phyloP scores from a whole-genome alignment of 2,797 vertebrate genomes.

The Tachyglossus aculeatus region DNA sequence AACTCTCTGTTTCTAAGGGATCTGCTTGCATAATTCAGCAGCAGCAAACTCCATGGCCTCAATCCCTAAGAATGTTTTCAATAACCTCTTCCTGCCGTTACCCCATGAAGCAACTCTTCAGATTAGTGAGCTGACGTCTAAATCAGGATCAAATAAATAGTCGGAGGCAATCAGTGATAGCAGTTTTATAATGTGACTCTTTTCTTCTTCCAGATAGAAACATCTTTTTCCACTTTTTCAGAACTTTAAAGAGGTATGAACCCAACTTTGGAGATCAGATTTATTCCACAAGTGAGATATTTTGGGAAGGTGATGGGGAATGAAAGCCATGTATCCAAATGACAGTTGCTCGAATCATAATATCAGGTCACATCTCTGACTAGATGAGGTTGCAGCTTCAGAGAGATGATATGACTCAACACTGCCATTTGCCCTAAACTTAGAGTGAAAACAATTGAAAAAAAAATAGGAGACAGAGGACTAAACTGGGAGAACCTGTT shows the following conservation, averaged over 20 bases:
- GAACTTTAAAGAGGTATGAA: no score
- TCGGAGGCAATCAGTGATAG: constrained; percentile 10
- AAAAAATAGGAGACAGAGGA: constrained; percentile 3
- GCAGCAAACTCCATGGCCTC: constrained; percentile 26
- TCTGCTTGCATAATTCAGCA: constrained; percentile 57
- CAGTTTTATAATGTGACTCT: not conserved
- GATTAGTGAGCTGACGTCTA: constrained; percentile 22
- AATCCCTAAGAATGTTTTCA: constrained; percentile 50
- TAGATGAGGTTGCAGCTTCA: not conserved
- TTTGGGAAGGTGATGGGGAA: not conserved
- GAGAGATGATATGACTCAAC: constrained; percentile 11
- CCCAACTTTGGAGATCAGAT: no score
- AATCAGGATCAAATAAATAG: constrained; percentile 40
- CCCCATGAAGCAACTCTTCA: constrained; percentile 37
- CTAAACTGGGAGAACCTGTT: constrained; percentile 12
- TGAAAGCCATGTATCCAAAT: rapidly evolving
- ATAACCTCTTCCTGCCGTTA: constrained; percentile 55
- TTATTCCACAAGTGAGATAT: constrained; percentile 10
- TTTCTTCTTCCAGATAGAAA: not conserved
- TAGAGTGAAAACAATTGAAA: constrained; percentile 37
- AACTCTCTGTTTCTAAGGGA: constrained; percentile 56
- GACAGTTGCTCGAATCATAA: not conserved
- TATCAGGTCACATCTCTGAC: not conserved
- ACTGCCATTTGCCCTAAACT: not conserved
- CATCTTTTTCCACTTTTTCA: no score